Evolutionary conservation across 1,140 invertebrate species (phyloP).

Genomic region (Drosophila athabasca): DNA sequence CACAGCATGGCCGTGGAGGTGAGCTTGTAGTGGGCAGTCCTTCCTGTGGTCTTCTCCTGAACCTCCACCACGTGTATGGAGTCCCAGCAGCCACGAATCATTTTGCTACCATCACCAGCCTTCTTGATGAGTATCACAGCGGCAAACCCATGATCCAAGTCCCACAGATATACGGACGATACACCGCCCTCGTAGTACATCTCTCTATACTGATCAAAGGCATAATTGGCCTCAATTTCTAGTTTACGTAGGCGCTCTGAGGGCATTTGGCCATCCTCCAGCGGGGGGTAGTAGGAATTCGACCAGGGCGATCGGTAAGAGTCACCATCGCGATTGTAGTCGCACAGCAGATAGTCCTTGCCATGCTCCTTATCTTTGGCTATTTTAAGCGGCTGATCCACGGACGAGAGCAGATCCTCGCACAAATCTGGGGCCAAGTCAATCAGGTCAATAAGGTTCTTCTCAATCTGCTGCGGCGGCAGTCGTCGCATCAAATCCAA

Average conservation of each 20-base stretch:
- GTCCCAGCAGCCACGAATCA: constrained; percentile 99
- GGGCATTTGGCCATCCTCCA: constrained; percentile 99
- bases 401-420: constrained; percentile 98
- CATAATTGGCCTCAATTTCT: constrained; percentile 98
- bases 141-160: constrained; percentile 99
- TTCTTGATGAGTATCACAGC: constrained; percentile 99
- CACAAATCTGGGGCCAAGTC: constrained; percentile 97
- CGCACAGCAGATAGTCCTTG: constrained; percentile 98
- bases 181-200: constrained; percentile 99
- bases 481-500: constrained; percentile 99
- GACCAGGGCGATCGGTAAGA: constrained; percentile 99
- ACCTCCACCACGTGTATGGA: constrained; percentile 99
- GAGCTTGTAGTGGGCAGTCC: constrained; percentile 98
- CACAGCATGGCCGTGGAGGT: constrained; percentile 99
- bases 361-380: constrained; percentile 96
- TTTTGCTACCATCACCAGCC: constrained; percentile 97
- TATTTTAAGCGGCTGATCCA: constrained; percentile 99
- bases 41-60: constrained; percentile 96
- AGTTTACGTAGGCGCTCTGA: constrained; percentile 97
- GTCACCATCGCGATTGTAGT: constrained; percentile 99
- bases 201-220: constrained; percentile 99
- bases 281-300: constrained; percentile 98
- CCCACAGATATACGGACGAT: constrained; percentile 99
- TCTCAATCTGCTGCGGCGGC: constrained; percentile 99
- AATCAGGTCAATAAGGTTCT: constrained; percentile 98